These are phyloP conservation scores for Anthrax anthrax DNA, from an alignment of 2,888 invertebrate species.

Conservation along the genomic window DNA sequence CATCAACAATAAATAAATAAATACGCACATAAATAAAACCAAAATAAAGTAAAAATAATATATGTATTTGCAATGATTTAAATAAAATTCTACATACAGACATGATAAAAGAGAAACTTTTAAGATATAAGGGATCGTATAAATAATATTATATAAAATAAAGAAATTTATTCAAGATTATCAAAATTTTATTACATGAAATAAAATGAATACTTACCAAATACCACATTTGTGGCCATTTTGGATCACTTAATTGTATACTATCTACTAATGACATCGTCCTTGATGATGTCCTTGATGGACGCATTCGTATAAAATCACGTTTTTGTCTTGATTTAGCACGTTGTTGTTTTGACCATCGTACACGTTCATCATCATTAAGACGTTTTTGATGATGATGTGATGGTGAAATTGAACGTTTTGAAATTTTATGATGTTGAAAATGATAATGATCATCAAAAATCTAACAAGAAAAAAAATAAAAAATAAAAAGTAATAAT, in stretches of 20 bases:
- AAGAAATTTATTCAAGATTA: no score
- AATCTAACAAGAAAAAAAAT: slow-evolving; percentile 49
- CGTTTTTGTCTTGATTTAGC: slow-evolving; percentile 68
- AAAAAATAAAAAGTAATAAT: no score
- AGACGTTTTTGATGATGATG: slow-evolving; percentile 54
- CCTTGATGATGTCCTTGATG: slow-evolving; percentile 22
- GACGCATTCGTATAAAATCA: slow-evolving; percentile 47
- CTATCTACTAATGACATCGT: slow-evolving; percentile 23
- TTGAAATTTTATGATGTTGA: slow-evolving; percentile 61
- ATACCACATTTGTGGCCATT: slow-evolving; percentile 96
- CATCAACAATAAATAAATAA: no score
- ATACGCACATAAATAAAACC: no score
- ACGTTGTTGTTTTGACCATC: slow-evolving; percentile 71
- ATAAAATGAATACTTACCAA: slow-evolving; percentile 75
- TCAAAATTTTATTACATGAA: no score
- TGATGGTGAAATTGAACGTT: slow-evolving; percentile 60
- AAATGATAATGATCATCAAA: slow-evolving; percentile 77
- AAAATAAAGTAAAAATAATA: no score
- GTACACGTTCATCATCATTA: slow-evolving; percentile 58
- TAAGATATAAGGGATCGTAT: no score
- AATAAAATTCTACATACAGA: no score
- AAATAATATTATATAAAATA: no score
- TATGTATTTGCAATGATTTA: no score
- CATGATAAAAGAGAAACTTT: no score
- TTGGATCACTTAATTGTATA: slow-evolving; percentile 61